Evolutionary conservation across 2,888 invertebrate species (phyloP), one percentile per base, ranked within the genome.

Genomic region (Holacanthella duospinosa): DNA sequence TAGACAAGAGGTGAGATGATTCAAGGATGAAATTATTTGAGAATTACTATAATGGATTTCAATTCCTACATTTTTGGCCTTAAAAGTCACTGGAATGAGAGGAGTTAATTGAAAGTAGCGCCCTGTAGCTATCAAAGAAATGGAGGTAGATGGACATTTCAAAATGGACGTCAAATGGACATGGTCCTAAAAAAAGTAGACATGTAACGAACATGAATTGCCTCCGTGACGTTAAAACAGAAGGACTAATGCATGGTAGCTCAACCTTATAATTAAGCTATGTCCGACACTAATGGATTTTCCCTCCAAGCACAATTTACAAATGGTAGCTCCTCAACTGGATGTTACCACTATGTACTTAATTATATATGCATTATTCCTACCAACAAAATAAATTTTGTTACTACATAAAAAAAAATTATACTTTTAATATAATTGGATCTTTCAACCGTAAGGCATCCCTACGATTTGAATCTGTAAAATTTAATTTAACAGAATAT

Each of bases 221-320:
- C n/a, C 6, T 36, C 16, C 36, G 36, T 36, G 36, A 36, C 36
- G 36, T 36, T 36, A 36, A 36, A 36, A 36, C 36, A 36, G 36
- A 36, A 36, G 36, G 6, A n/a, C n/a, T n/a, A n/a, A n/a, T n/a
- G n/a, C n/a, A n/a, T 48, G 21, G 4, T 4, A 48, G 48, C n/a
- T 21, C 48, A 48, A 21, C 48, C 48, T 48, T 48, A 48, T 48
- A 48, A 48, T 48, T 48, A 48, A 16, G 48, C 16, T 16, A 48
- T 48, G 48, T 48, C 48, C 48, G 48, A 48, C 48, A 48, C 48
- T 48, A 48, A 48, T 48, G 48, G 48, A 48, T 48, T 48, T 48
- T 36, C 36, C 36, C 36, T 36, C n/a, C 9, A 16, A 36, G 36
- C 36, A 36, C 6, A 36, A 36, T 12, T 36, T 12, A 36, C 16